Conservation (phyloP, 2,888 invertebrate species). For the Rhaphigaster nebulosa region DNA sequence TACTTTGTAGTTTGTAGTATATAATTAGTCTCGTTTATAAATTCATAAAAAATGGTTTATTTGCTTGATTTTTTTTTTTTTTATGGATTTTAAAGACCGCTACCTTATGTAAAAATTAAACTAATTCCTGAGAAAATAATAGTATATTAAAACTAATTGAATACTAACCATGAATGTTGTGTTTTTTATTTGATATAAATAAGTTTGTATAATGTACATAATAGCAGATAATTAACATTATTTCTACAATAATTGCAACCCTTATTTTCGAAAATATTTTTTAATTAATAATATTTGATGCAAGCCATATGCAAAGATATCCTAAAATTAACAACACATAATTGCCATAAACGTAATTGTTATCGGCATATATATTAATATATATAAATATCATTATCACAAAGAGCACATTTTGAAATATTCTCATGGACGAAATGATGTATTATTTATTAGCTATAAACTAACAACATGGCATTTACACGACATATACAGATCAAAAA, state of each 20-base stretch:
- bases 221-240: conserved; percentile 1
- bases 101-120: conserved; percentile 41
- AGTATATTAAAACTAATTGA: conserved; percentile 36
- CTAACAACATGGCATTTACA: conserved; percentile 56
- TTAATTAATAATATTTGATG: conserved; percentile 22
- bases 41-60: conserved; percentile 43
- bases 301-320: conserved; percentile 48
- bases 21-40: conserved; percentile 44
- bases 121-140: conserved; percentile 52
- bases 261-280: conserved; percentile 43
- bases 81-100: conserved; percentile 17
- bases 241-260: conserved; percentile 43
- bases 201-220: conserved; percentile 1
- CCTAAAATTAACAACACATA: conserved; percentile 39
- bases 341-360: conserved; percentile 24
- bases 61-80: neutral
- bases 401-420: conserved; percentile 56
- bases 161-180: conserved; percentile 42
- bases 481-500: conserved; percentile 49
- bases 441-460: conserved; percentile 53
- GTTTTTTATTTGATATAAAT: neutral
- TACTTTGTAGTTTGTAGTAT: conserved; percentile 16
- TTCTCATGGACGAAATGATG: conserved; percentile 59
- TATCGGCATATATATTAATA: conserved; percentile 15
- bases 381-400: conserved; percentile 52